phyloP scores from a whole-genome alignment of 2,113 vertebrate species.

The Anhinga rufa region DNA sequence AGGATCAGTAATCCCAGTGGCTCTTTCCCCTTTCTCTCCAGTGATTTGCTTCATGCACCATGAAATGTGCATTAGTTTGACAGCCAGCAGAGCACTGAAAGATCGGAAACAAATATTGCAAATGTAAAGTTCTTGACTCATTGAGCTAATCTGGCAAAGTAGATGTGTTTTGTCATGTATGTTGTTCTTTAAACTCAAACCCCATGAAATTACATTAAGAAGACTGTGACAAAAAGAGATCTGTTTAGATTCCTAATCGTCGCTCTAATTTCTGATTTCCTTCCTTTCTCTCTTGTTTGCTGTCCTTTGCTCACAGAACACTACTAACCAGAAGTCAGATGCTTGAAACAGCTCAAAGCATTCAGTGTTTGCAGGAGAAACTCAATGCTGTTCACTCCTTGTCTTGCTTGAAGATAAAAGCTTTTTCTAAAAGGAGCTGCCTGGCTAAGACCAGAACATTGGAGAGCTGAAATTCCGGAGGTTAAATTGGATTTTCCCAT shows the following conservation, averaged over 20 bases:
- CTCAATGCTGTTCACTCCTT: not conserved
- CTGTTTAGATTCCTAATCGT: not conserved
- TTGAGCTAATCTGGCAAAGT: not conserved
- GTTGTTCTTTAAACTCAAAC: not conserved
- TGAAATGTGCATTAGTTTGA: constrained; percentile 30
- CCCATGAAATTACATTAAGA: not conserved
- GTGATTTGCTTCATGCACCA: not conserved
- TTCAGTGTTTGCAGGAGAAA: not conserved
- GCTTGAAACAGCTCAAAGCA: not conserved
- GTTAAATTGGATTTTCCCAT: constrained; percentile 17
- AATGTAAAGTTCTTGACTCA: not conserved
- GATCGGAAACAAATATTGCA: not conserved
- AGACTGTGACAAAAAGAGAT: not conserved
- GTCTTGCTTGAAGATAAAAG: not conserved
- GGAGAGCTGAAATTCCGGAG: not conserved
- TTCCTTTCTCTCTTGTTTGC: not conserved
- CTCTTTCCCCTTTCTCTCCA: constrained; percentile 5
- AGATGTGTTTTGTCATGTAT: not conserved
- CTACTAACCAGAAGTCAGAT: not conserved
- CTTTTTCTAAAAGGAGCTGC: not conserved
- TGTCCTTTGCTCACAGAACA: not conserved
- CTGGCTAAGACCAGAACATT: not conserved
- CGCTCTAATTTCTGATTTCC: not conserved
- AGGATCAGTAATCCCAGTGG: not conserved
- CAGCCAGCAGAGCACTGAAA: not conserved